Evolutionary conservation across 2,113 vertebrate genomes (phyloP).

Genomic region (Trichomycterus rosablanca): DNA sequence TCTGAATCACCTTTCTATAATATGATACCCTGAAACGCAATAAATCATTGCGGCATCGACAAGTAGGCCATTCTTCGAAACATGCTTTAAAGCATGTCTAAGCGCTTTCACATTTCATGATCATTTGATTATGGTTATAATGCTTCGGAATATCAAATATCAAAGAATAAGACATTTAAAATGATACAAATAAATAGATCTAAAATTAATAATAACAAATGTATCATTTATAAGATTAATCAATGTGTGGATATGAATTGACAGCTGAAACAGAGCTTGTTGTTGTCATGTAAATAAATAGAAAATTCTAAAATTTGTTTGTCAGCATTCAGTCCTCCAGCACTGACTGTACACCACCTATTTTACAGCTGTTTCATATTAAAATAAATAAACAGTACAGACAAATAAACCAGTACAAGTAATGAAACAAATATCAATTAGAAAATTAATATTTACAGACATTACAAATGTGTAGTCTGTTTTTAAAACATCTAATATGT

Average conservation of each 20-base stretch:
- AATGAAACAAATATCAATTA: slow-evolving; percentile 5
- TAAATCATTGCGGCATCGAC: too few species aligned
- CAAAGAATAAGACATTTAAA: too few species aligned
- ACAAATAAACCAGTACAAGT: slow-evolving; percentile 16
- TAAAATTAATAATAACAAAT: too few species aligned
- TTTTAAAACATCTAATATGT: too few species aligned
- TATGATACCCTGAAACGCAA: background rate
- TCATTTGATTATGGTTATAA: too few species aligned
- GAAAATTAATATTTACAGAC: slow-evolving; percentile 15
- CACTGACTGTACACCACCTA: slow-evolving; percentile 9
- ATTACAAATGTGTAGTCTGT: slow-evolving; percentile 5
- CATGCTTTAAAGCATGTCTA: too few species aligned
- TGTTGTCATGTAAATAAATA: background rate
- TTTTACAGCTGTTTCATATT: slow-evolving; percentile 4
- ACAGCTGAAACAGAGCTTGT: background rate
- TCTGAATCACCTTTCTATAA: background rate
- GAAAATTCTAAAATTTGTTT: background rate
- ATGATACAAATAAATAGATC: too few species aligned
- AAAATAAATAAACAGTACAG: slow-evolving; percentile 8
- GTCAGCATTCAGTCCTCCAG: too few species aligned
- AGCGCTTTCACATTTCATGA: too few species aligned
- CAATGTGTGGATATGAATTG: background rate
- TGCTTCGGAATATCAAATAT: too few species aligned
- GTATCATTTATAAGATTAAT: too few species aligned
- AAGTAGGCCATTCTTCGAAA: too few species aligned